Conservation (phyloP, 2,888 invertebrate species). For the Drosophila flavopinicola region DNA sequence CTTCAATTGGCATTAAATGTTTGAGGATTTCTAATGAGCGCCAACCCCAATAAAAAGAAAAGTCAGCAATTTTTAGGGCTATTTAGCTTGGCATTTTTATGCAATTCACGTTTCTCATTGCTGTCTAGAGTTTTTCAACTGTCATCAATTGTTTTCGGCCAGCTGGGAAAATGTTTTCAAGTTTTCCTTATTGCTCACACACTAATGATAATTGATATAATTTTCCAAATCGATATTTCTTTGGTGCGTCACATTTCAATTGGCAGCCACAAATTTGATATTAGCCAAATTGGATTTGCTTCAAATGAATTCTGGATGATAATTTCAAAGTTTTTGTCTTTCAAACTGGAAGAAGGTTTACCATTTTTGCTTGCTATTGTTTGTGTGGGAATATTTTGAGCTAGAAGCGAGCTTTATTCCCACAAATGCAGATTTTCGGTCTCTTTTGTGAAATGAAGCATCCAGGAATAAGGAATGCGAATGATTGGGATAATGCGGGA, state of each 20-base stretch:
- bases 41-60: slow-evolving; percentile 20
- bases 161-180: slow-evolving; percentile 24
- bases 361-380: slow-evolving; percentile 6
- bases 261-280: slow-evolving; percentile 9
- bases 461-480: neutral
- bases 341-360: neutral
- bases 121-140: slow-evolving; percentile 30
- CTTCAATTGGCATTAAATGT: slow-evolving; percentile 62
- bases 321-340: slow-evolving; percentile 10
- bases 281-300: slow-evolving; percentile 7
- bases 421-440: slow-evolving; percentile 23
- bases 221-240: slow-evolving; percentile 59
- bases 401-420: slow-evolving; percentile 31
- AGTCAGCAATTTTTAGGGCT: slow-evolving; percentile 60
- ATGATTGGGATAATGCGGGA: slow-evolving; percentile 38
- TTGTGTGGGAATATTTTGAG: slow-evolving; percentile 58
- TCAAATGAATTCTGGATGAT: slow-evolving; percentile 1
- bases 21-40: slow-evolving; percentile 40
- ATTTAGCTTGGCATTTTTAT: slow-evolving; percentile 69
- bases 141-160: slow-evolving; percentile 35
- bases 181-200: slow-evolving; percentile 26
- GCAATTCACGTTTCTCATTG: slow-evolving; percentile 71
- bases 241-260: slow-evolving; percentile 44
- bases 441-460: slow-evolving; percentile 7
- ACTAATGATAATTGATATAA: slow-evolving; percentile 68